Base-by-base conservation (phyloP, 2,113 vertebrate species). In the Nansenia antarctica region DNA sequence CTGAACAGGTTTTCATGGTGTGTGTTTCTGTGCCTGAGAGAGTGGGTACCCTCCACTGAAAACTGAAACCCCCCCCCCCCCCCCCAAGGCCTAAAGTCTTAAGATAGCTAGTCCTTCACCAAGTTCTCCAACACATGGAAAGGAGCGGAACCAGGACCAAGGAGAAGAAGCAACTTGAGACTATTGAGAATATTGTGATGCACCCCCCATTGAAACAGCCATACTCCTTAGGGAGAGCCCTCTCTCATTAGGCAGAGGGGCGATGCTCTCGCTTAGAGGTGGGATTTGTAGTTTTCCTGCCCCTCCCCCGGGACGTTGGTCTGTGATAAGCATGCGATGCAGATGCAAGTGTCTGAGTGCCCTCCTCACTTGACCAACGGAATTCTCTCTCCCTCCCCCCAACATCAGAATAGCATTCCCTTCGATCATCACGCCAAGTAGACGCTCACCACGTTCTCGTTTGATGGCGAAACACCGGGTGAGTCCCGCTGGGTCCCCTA, bases 371-470 rank as follows among this genome's bases (percentile, higher is more conserved):
- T 74, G 42, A 92, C 89, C 89, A 89, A 92, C 87, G 82, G 91
- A 90, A 93, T 86, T 94, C 90, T 94, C 92, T 93, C 92, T 76
- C 67, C 42, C 58, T 27, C 34, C 65, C 88, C 89, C 91, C 88
- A 88, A 92, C 89, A 92, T 94, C 93, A 98, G 96, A 98, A 98
- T 97, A 98, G 96, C 95, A 95, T 97, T 95, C 94, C 96, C 88
- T 98, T 96, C 91, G 95, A 98, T 89, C 96, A 98, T 88, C 96
- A 96, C 84, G 95, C 94, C 95, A 97, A 97, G 94, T 98, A 98
- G 94, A 93, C 89, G 92, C 93, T 91, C 93, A 86, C 91, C 94
- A 89, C 70, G 82, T 93, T 86, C 93, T 94, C 87, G 87, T 93
- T 88, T 95, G 94, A 96, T 92, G 91, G 93, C 55, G 79, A 93